Percentiles rank a stretch among this genome's conserved stretches.
These are phyloP conservation scores for Microcebus lehilahytsara DNA, from an alignment of 2,113 vertebrate genomes.

Conservation along the genomic window DNA sequence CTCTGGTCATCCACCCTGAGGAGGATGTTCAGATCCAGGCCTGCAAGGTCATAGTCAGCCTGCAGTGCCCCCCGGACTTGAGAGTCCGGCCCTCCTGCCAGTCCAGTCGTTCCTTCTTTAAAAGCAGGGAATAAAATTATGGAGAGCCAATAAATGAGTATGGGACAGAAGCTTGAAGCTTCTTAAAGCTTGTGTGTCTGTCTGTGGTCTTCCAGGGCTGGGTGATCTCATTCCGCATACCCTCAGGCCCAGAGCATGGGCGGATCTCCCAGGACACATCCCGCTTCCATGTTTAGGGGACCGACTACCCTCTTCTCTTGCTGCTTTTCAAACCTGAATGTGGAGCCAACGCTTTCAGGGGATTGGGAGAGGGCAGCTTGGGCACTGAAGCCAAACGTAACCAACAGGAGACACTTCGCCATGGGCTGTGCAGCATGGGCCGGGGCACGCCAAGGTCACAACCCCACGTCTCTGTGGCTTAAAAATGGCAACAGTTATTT, in stretches of 20 bases:
- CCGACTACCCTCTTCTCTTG: background rate
- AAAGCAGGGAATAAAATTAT: conserved; percentile 49
- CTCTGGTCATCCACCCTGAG: conserved; percentile 60
- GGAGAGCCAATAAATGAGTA: conserved; percentile 62
- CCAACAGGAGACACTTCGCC: background rate
- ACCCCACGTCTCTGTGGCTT: background rate
- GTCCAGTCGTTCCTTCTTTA: conserved; percentile 49
- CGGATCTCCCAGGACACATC: background rate
- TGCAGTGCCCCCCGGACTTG: conserved; percentile 38
- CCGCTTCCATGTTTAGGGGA: background rate
- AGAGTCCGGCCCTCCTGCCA: conserved; percentile 22
- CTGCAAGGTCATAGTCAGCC: conserved; percentile 69
- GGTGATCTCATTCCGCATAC: background rate
- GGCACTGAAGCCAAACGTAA: background rate
- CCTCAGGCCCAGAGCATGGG: background rate
- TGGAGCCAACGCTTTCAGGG: background rate
- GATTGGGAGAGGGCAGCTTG: background rate
- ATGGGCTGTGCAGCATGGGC: background rate
- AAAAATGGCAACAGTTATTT: background rate
- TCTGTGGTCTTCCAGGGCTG: background rate
- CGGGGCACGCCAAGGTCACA: background rate
- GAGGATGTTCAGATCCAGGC: conserved; percentile 70
- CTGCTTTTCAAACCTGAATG: background rate
- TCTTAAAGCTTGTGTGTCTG: background rate
- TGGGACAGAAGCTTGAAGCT: background rate